Evolutionary conservation across 2,113 vertebrate genomes (phyloP).

Genomic region (Symphodus melops): DNA sequence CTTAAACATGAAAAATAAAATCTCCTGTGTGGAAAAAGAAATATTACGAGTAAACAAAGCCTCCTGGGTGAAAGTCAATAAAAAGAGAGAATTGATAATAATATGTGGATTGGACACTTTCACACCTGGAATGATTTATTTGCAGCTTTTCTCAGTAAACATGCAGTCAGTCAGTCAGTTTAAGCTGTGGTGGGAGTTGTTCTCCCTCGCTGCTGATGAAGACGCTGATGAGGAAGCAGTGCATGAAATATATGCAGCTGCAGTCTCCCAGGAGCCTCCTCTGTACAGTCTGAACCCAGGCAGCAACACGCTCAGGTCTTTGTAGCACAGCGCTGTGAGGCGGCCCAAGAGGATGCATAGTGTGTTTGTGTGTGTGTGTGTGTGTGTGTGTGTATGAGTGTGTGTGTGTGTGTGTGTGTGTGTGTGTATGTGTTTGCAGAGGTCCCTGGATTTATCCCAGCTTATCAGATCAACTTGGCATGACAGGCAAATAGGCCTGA

Average conservation of each 20-base stretch:
- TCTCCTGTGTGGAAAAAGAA: background rate
- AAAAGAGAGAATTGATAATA: background rate
- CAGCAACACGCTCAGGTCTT: constrained; percentile 2
- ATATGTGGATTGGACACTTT: background rate
- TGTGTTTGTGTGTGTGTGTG: background rate
- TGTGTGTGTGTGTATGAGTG: background rate
- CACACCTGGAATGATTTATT: background rate
- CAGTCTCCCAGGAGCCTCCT: constrained; percentile 27
- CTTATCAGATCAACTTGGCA: constrained; percentile 69
- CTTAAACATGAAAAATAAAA: background rate
- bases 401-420: background rate
- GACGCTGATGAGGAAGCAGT: background rate
- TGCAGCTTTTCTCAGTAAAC: background rate
- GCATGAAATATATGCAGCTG: constrained; percentile 30
- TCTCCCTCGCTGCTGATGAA: background rate
- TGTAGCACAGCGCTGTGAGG: constrained; percentile 5
- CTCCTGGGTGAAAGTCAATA: background rate
- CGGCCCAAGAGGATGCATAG: background rate
- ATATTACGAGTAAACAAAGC: background rate
- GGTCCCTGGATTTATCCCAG: constrained; percentile 52
- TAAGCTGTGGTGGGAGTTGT: background rate
- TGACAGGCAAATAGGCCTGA: constrained; percentile 54
- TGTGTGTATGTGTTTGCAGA: background rate
- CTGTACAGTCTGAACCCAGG: constrained; percentile 6
- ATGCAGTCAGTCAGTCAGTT: background rate